Percentiles rank a stretch among this genome's conserved stretches.
Conservation (phyloP, 1,140 invertebrate species). For the Panagrolaimus sp. region DNA sequence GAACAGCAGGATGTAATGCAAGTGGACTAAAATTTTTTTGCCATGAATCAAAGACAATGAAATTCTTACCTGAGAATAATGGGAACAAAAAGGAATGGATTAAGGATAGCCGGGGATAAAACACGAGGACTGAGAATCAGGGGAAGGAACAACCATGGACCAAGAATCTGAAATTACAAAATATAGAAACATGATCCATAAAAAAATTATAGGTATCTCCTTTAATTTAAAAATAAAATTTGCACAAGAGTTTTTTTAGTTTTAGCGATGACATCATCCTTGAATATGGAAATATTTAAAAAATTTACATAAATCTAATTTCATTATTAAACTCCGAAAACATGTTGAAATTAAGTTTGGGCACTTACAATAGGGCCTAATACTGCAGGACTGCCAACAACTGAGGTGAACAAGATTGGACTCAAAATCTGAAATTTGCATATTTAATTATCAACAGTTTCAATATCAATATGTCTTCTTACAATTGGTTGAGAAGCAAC, state of each 20-base stretch:
- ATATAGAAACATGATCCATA: no score
- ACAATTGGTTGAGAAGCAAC: neutral
- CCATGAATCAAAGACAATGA: no score
- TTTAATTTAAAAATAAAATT: no score
- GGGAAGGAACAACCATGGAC: conserved; percentile 21
- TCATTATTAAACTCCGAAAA: no score
- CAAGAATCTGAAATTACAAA: neutral
- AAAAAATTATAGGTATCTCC: no score
- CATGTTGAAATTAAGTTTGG: no score
- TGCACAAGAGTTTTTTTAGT: no score
- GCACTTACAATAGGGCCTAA: conserved; percentile 1
- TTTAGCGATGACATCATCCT: no score
- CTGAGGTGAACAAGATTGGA: neutral
- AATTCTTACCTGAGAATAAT: neutral
- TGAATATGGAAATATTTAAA: neutral
- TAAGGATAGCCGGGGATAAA: conserved; percentile 29
- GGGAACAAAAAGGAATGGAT: conserved; percentile 23
- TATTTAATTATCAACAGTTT: no score
- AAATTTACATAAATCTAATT: neutral
- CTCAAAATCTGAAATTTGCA: neutral
- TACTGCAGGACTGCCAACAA: neutral
- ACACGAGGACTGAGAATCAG: conserved; percentile 35
- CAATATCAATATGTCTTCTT: no score
- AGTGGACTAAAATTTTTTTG: conserved; percentile 27
- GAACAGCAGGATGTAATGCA: conserved; percentile 34